phyloP scores from a whole-genome alignment of 2,888 invertebrate species.

The Sericinus montela region DNA sequence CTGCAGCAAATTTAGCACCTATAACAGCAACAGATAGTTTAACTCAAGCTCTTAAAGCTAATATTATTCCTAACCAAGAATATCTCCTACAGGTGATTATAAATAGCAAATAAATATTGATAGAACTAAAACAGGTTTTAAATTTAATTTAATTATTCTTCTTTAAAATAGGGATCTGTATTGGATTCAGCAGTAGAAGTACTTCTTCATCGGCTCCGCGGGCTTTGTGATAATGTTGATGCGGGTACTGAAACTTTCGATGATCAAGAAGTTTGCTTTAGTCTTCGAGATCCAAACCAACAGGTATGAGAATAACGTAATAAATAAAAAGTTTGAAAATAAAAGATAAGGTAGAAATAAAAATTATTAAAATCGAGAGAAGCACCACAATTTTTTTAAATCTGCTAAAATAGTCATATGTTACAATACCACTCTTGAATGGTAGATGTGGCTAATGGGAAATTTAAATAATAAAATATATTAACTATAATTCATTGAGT shows the following conservation, averaged over 20 bases:
- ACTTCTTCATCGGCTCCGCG: conserved; percentile 91
- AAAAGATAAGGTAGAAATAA: no score
- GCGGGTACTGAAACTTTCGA: conserved; percentile 94
- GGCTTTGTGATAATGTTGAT: conserved; percentile 95
- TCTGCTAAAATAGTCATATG: no score
- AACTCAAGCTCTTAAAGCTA: conserved; percentile 87
- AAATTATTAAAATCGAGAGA: no score
- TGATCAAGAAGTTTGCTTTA: conserved; percentile 95
- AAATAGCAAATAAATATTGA: not conserved
- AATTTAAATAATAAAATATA: no score
- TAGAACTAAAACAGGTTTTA: conserved; percentile 2
- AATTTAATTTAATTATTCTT: conserved; percentile 3
- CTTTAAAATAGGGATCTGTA: conserved; percentile 86
- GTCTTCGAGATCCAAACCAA: conserved; percentile 83
- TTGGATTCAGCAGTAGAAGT: conserved; percentile 95
- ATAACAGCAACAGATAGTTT: conserved; percentile 88
- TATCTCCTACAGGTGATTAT: conserved; percentile 83
- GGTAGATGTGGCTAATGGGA: no score
- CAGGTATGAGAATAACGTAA: conserved; percentile 45
- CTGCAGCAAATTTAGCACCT: conserved; percentile 62
- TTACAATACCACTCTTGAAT: no score
- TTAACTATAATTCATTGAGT: no score
- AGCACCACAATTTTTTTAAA: no score
- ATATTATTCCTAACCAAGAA: conserved; percentile 95
- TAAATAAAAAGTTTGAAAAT: no score